A percentile compares a stretch with the other conserved stretches of the same genome.
phyloP scores from a whole-genome alignment of 2,888 invertebrate genomes.

The Nemoura dubitans region DNA sequence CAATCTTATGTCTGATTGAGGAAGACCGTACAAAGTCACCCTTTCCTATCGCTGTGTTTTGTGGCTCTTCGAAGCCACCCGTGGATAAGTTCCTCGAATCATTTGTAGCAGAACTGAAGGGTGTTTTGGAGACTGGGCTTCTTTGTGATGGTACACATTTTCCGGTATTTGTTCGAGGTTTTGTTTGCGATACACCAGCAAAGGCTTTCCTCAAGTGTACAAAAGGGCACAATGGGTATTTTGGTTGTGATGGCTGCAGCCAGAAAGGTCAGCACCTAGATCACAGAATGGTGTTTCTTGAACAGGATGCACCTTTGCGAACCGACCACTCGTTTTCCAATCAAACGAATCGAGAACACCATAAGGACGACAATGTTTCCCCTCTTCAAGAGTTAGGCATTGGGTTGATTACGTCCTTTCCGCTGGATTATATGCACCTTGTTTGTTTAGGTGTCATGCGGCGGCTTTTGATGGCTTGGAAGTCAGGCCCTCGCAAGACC shows the following conservation, averaged over 20 bases:
- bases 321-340: slow-evolving; percentile 7
- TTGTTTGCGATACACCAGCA: slow-evolving; percentile 48
- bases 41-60: slow-evolving; percentile 28
- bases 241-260: slow-evolving; percentile 36
- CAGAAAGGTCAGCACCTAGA: slow-evolving; percentile 26
- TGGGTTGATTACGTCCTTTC: not conserved
- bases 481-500: not conserved
- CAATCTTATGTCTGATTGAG: slow-evolving; percentile 45
- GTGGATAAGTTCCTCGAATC: not conserved
- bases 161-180: slow-evolving; percentile 29
- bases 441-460: not conserved
- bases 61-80: slow-evolving; percentile 7
- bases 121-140: slow-evolving; percentile 8
- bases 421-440: slow-evolving; percentile 15
- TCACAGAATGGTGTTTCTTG: slow-evolving; percentile 24
- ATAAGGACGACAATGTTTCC: not conserved
- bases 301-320: slow-evolving; percentile 22
- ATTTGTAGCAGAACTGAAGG: not conserved
- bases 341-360: not conserved
- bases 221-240: slow-evolving; percentile 20
- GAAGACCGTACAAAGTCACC: slow-evolving; percentile 16
- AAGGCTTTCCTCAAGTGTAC: slow-evolving; percentile 26
- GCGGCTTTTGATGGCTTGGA: not conserved
- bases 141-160: not conserved
- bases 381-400: not conserved